A percentile compares a stretch with the other conserved stretches of the same genome.
These are phyloP conservation scores for Cheilosia grossa DNA, from an alignment of 2,888 invertebrate species.

Conservation along the genomic window DNA sequence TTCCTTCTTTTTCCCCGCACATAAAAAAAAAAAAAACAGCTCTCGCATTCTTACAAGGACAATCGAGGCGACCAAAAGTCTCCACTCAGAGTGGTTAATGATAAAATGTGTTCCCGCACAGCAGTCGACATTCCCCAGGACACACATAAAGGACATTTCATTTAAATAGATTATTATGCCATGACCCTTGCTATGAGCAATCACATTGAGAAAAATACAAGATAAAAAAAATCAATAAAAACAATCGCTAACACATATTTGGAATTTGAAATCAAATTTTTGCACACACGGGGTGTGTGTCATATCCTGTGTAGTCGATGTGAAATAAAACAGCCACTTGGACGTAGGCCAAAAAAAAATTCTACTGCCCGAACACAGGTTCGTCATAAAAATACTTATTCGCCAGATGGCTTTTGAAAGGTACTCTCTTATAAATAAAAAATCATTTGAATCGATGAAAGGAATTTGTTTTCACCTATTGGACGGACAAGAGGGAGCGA, in stretches of 20 bases:
- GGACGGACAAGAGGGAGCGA: background rate
- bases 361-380: background rate
- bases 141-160: constrained; percentile 11
- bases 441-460: background rate
- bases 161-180: background rate
- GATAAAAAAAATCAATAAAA: background rate
- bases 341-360: constrained; percentile 4
- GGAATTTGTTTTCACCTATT: background rate
- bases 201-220: background rate
- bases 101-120: constrained; percentile 9
- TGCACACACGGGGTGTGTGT: constrained; percentile 12
- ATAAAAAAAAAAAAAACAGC: background rate
- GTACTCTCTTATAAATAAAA: background rate
- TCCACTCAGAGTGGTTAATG: constrained; percentile 3
- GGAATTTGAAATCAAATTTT: constrained; percentile 21
- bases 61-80: constrained; percentile 23
- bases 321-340: constrained; percentile 21
- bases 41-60: constrained; percentile 8
- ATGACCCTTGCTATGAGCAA: background rate
- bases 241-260: constrained; percentile 12
- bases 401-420: background rate
- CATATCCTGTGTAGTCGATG: constrained; percentile 9
- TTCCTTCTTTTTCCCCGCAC: background rate
- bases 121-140: background rate
- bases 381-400: constrained; percentile 11